Evolutionary conservation across 2,888 invertebrate genomes (phyloP).

Genomic region (Dicroscelio sp.): DNA sequence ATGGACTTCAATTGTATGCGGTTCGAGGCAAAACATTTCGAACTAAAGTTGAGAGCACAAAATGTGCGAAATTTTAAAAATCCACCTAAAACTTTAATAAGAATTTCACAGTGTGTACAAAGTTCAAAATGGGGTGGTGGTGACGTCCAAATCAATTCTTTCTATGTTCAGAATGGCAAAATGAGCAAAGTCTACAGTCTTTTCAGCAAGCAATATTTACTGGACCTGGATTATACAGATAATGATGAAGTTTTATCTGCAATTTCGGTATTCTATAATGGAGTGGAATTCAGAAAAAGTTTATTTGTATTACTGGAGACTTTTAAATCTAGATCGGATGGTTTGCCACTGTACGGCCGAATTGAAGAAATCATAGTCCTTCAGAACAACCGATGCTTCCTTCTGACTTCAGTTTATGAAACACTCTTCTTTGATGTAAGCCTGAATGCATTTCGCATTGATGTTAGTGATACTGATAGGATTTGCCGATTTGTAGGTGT

Average conservation of each 20-base stretch:
- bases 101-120: slow-evolving; percentile 77
- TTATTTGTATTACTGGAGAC: slow-evolving; percentile 60
- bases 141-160: slow-evolving; percentile 62
- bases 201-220: slow-evolving; percentile 14
- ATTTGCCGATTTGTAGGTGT: too few species aligned
- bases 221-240: slow-evolving; percentile 24
- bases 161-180: slow-evolving; percentile 30
- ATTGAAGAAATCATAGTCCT: too few species aligned
- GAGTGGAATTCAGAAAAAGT: slow-evolving; percentile 37
- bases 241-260: slow-evolving; percentile 36
- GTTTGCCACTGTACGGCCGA: too few species aligned
- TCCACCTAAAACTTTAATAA: slow-evolving; percentile 76
- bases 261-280: slow-evolving; percentile 34
- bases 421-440: too few species aligned
- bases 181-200: not conserved
- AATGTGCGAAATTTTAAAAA: slow-evolving; percentile 80
- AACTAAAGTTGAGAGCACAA: slow-evolving; percentile 70
- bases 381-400: too few species aligned
- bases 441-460: too few species aligned
- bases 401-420: too few species aligned
- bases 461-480: too few species aligned
- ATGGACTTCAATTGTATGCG: slow-evolving; percentile 78
- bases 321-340: too few species aligned
- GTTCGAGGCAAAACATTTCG: slow-evolving; percentile 80
- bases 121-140: slow-evolving; percentile 72